Base-by-base conservation (phyloP, 2,113 vertebrate species). In the Macquaria australasica region DNA sequence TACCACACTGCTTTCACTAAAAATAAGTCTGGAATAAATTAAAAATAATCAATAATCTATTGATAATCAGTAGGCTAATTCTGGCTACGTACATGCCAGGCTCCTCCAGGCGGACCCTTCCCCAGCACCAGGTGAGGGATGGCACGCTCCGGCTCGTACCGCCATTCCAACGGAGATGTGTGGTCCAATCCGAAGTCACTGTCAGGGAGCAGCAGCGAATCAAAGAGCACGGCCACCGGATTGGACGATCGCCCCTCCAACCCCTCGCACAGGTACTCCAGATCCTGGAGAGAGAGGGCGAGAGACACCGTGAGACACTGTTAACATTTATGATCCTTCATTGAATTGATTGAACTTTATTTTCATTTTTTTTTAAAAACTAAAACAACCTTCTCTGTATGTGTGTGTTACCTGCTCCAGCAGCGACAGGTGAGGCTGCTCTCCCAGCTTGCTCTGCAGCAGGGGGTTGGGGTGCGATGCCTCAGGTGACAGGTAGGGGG, bases 261-360 rank as follows among this genome's bases (percentile, higher is more conserved):
- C 0, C 96, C 96, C 76, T 97, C 96, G n/a, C 95, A 96, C 74
- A 97, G 91, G 64, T 96, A 96, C 84, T 96, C 95, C 88, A 97
- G 91, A 16, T 97, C 94, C 96, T 96, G 71, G 1, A 72, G 63
- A 82, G 31, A 43, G 1, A 2, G n/a, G 23, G 15, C 0, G 31
- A 63, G 6, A 53, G 18, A 50, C 21, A 8, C 56, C 0, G 51
- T 77, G 76, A 88, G 59, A 45, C 21, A 3, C 16, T 39, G 7
- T 1, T 23, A 18, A 63, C 25, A 11, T 11, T 55, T 5, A 21
- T 10, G 20, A 34, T 45, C 28, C 25, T 60, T 34, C 9, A 20
- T 11, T 39, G 15, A 66, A 20, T 10, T 15, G 48, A 74, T 4
- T 0, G 0, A n/a, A 20, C 14, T 3, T 56, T 14, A 41, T 50